Base-by-base conservation (phyloP, 1,140 invertebrate genomes). In the Hestina assimilis region DNA sequence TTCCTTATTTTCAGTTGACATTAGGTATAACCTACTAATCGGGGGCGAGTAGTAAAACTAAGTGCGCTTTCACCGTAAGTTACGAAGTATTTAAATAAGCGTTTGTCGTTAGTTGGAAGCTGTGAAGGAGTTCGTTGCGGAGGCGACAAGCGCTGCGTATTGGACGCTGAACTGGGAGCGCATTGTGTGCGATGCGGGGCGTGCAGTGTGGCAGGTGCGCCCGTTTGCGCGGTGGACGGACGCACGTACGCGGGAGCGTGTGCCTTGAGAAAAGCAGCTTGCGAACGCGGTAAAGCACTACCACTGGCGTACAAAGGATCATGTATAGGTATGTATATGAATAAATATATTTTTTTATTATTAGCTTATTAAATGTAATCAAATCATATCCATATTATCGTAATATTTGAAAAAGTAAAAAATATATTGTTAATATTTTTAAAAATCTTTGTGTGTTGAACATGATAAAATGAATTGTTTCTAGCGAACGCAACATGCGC, bases 211-310 rank as follows among this genome's bases (percentile, higher is more conserved):
- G 89, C 89, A 29, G 89, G 90, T 55, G 79, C 92, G 69, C 92
- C 92, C 29, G 94, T 97, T 6, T 98, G 96, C 89, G 97, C 95
- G 1, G 92, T 93, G 26, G 96, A 98, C 89, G 95, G 95, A 12
- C 89, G 93, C 56, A 97, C 96, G 19, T 98, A 98, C 89, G 92
- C 92, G 53, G 96, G 94, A 80, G 91, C 93, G 55, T 98, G 97
- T 89, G 94, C 96, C 81, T 90, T 98, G 74, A 91, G 94, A 69
- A 92, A 94, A 63, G 93, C 93, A 48, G 94, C 96, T 15, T 98
- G 96, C 85, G 90, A 92, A 65, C 91, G 92, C 48, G 95, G 95
- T 46, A 92, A 92, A 66, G 94, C 95, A 53, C 93, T 98, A 80
- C 95, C 94, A 26, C 91, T 96, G 23, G 95, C 95, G 19, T 97